Percentiles rank a stretch among this genome's conserved stretches.
Evolutionary conservation across 2,888 invertebrate genomes (phyloP).

Genomic region (Ormyrus rosae): DNA sequence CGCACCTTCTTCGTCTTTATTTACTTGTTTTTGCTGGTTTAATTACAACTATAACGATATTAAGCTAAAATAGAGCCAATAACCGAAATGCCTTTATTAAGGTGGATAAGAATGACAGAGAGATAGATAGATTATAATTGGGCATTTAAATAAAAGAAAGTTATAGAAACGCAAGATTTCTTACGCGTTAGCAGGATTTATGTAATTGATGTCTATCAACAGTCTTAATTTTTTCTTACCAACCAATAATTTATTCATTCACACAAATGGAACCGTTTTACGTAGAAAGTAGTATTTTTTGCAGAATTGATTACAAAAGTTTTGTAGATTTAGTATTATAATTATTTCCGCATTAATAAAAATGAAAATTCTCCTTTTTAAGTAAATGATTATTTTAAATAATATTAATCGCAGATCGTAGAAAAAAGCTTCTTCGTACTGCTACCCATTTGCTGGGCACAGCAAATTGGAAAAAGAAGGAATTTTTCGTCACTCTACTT

Average conservation of each 20-base stretch:
- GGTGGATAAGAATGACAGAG: constrained; percentile 44
- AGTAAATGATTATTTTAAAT: constrained; percentile 10
- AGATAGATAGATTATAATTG: constrained; percentile 43
- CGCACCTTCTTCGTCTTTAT: constrained; percentile 51
- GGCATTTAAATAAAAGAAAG: constrained; percentile 41
- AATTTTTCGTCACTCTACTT: constrained; percentile 38
- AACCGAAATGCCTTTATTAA: constrained; percentile 54
- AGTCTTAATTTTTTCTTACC: constrained; percentile 49
- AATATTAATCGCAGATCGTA: constrained; percentile 9
- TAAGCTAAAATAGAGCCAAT: constrained; percentile 58
- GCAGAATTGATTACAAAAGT: neutral
- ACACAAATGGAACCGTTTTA: constrained; percentile 25
- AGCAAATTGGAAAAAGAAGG: constrained; percentile 36
- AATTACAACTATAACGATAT: constrained; percentile 56
- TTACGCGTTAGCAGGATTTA: constrained; percentile 46
- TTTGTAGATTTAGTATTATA: neutral
- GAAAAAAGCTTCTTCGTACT: constrained; percentile 20
- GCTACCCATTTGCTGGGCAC: neutral
- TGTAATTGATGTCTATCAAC: constrained; percentile 49
- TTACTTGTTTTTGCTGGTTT: constrained; percentile 43
- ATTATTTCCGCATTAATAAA: neutral
- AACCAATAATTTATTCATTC: constrained; percentile 29
- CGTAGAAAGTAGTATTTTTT: constrained; percentile 13
- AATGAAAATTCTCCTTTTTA: constrained; percentile 12
- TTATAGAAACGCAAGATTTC: constrained; percentile 45